Conservation (phyloP, 1,140 invertebrate genomes). For the Akabosia matsudoensis region DNA sequence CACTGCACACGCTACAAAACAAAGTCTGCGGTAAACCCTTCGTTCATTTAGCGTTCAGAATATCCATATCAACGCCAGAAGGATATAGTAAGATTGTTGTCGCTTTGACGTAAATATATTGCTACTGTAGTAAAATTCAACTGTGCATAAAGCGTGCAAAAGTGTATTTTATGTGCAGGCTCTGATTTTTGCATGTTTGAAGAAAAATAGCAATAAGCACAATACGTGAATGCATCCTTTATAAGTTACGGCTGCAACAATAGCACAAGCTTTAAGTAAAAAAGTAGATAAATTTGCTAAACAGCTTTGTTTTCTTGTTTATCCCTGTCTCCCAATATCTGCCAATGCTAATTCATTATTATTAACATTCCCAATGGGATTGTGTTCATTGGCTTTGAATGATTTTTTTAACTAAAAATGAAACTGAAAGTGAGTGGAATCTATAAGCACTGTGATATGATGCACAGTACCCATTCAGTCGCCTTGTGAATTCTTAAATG, state of each 20-base stretch:
- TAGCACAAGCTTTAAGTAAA: too few relatives aligned
- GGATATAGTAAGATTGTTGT: neutral
- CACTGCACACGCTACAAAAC: neutral
- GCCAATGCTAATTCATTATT: too few relatives aligned
- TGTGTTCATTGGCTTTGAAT: neutral
- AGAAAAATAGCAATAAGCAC: neutral
- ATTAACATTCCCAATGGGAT: too few relatives aligned
- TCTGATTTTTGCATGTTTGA: neutral
- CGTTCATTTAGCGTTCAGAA: neutral
- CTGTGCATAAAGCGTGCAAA: slow-evolving; percentile 18
- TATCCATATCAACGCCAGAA: neutral
- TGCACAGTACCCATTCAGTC: too few relatives aligned
- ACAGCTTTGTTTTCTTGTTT: too few relatives aligned
- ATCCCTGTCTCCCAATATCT: too few relatives aligned
- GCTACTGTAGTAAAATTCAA: neutral
- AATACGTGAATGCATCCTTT: too few relatives aligned
- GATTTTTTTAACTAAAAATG: neutral
- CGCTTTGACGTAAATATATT: neutral
- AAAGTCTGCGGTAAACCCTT: neutral
- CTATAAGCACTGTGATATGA: neutral
- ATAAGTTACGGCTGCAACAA: too few relatives aligned
- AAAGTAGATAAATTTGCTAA: too few relatives aligned
- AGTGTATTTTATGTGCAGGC: neutral
- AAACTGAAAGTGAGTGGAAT: neutral
- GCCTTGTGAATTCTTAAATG: too few relatives aligned